These are phyloP conservation scores for Tetheella fluctuosa DNA, from an alignment of 2,888 invertebrate genomes.

Conservation along the genomic window DNA sequence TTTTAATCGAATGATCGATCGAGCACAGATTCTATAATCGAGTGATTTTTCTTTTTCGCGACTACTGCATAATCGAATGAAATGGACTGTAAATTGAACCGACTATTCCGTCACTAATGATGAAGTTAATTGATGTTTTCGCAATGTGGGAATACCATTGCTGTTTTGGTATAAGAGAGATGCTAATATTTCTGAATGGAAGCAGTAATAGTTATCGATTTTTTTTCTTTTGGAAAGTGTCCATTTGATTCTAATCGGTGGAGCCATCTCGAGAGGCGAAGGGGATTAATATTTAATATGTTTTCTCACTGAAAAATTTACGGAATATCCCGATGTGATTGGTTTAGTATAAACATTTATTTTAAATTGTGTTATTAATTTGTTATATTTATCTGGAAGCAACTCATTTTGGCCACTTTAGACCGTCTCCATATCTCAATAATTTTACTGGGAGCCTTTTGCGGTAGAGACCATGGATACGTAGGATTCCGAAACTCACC, in stretches of 20 bases:
- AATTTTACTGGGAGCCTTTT: no score
- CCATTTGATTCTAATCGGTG: not conserved
- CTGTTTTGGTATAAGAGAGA: not conserved
- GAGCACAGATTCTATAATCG: slow-evolving; percentile 6
- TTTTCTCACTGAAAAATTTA: not conserved
- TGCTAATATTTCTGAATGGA: not conserved
- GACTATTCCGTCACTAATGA: not conserved
- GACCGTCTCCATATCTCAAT: no score
- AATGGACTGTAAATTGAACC: slow-evolving; percentile 11
- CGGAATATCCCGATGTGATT: not conserved
- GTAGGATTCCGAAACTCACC: no score
- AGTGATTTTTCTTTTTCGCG: slow-evolving; percentile 8
- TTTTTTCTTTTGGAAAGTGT: not conserved
- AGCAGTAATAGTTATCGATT: not conserved
- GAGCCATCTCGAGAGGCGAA: not conserved
- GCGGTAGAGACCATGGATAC: no score
- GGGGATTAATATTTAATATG: not conserved
- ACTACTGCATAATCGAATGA: slow-evolving; percentile 5
- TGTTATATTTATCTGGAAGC: no score
- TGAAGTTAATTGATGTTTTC: not conserved
- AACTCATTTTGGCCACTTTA: no score
- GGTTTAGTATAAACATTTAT: no score
- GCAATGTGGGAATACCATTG: not conserved
- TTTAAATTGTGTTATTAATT: no score
- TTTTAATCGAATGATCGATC: not conserved